phyloP scores from a whole-genome alignment of 1,140 invertebrate species.

The Lepidurus couesii region DNA sequence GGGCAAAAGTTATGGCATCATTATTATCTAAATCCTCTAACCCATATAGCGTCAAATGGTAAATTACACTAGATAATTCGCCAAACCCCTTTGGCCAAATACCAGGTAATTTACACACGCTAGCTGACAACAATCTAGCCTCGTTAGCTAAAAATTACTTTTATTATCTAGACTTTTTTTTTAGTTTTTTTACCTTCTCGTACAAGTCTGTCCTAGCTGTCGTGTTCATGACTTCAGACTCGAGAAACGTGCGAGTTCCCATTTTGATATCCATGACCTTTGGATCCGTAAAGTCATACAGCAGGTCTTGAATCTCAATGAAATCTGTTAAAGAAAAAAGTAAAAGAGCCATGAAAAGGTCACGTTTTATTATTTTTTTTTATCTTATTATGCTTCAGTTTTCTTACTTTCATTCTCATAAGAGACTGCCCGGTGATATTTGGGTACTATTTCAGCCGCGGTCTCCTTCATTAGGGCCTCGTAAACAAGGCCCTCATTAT shows the following conservation, averaged over 20 bases:
- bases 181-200: slow-evolving; percentile 53
- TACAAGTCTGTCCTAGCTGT: slow-evolving; percentile 71
- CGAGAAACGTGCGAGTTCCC: slow-evolving; percentile 85
- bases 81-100: neutral
- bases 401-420: slow-evolving; percentile 66
- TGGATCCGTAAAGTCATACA: slow-evolving; percentile 76
- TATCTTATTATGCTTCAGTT: too few species aligned
- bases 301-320: slow-evolving; percentile 81
- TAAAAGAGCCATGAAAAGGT: slow-evolving; percentile 37
- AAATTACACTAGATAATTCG: neutral
- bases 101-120: neutral
- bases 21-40: neutral
- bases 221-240: slow-evolving; percentile 84
- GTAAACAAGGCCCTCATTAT: slow-evolving; percentile 63
- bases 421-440: slow-evolving; percentile 77
- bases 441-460: slow-evolving; percentile 71
- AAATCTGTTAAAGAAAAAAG: slow-evolving; percentile 50
- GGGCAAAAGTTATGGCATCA: slow-evolving; percentile 37
- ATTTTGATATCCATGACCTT: slow-evolving; percentile 91
- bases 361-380: neutral
- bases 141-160: neutral
- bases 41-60: neutral
- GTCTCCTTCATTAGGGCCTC: slow-evolving; percentile 70
- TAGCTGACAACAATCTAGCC: neutral
- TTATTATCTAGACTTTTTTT: neutral